phyloP scores from a whole-genome alignment of 2,797 vertebrate genomes.

The Rhadinocentrus ornatus region DNA sequence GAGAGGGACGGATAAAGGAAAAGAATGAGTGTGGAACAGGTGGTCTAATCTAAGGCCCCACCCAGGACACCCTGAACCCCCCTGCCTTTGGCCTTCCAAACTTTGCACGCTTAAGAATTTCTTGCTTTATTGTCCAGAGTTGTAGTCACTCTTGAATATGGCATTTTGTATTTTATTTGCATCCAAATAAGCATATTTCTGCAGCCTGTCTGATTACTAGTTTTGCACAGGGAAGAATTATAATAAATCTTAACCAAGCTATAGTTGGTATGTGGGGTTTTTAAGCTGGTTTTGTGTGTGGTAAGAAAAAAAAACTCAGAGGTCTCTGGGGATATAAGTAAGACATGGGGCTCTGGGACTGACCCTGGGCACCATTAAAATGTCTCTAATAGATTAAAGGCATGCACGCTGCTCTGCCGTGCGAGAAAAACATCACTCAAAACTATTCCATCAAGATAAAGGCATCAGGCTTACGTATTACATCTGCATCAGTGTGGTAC shows the following conservation, averaged over 20 bases:
- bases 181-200: slow-evolving; percentile 43
- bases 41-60: slow-evolving; percentile 75
- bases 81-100: slow-evolving; percentile 42
- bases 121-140: slow-evolving; percentile 52
- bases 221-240: not conserved
- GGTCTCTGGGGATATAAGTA: slow-evolving; percentile 17
- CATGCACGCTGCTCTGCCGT: slow-evolving; percentile 4
- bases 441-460: not conserved
- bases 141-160: slow-evolving; percentile 4
- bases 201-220: slow-evolving; percentile 20
- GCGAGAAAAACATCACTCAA: slow-evolving; percentile 5
- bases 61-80: slow-evolving; percentile 45
- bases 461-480: not conserved
- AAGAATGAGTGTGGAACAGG: slow-evolving; percentile 72
- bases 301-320: slow-evolving; percentile 14
- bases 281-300: slow-evolving; percentile 3
- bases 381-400: slow-evolving; percentile 17
- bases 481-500: not conserved
- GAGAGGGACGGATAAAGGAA: slow-evolving; percentile 57
- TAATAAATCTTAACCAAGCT: slow-evolving; percentile 30
- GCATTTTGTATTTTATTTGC: slow-evolving; percentile 27
- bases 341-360: slow-evolving; percentile 14
- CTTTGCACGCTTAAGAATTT: slow-evolving; percentile 66
- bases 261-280: not conserved
- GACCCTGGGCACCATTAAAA: slow-evolving; percentile 18